phyloP scores from a whole-genome alignment of 2,113 vertebrate species.

The Leptobrachium leishanense region DNA sequence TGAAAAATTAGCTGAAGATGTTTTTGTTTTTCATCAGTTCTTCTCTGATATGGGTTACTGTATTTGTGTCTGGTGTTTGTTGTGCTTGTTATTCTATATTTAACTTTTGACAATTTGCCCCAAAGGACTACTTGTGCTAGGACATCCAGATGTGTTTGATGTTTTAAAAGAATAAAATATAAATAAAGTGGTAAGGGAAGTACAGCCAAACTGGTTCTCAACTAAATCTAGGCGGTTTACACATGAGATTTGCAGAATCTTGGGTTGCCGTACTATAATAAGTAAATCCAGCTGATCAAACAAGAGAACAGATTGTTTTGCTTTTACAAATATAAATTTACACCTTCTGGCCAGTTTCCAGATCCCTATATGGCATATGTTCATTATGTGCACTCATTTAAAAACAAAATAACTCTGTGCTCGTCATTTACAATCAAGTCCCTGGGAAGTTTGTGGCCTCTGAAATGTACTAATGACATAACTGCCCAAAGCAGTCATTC shows the following conservation, averaged over 20 bases:
- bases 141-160: slow-evolving; percentile 12
- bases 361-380: background rate
- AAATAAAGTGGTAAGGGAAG: slow-evolving; percentile 7
- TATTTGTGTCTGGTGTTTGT: no score
- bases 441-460: background rate
- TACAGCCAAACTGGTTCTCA: slow-evolving; percentile 20
- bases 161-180: slow-evolving; percentile 5
- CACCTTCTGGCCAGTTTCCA: background rate
- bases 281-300: background rate
- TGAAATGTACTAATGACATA: background rate
- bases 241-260: background rate
- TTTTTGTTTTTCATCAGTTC: no score
- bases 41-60: no score
- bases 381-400: background rate
- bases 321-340: background rate
- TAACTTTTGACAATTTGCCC: background rate
- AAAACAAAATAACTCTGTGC: background rate
- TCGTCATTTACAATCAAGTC: background rate
- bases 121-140: slow-evolving; percentile 2
- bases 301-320: background rate
- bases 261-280: background rate
- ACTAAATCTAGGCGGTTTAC: background rate
- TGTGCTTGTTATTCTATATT: no score
- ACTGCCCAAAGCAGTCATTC: background rate
- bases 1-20: no score